Percentiles rank a stretch among this genome's conserved stretches.
phyloP scores from a whole-genome alignment of 2,888 invertebrate species.

The Strigamia maritima region DNA sequence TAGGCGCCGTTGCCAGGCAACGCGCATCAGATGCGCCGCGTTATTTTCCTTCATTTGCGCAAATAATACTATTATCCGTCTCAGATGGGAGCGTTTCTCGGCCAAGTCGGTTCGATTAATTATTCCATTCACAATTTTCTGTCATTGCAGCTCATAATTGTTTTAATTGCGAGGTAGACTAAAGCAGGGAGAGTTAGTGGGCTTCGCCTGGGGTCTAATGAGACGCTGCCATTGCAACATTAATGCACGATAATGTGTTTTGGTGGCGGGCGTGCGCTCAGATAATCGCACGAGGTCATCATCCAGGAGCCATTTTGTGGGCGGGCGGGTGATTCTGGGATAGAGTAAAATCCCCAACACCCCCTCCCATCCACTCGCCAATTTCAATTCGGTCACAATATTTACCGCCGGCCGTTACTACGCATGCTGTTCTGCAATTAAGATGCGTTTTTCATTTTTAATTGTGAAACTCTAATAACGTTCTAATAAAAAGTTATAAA shows the following conservation, averaged over 20 bases:
- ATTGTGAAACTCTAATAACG: slow-evolving; percentile 34
- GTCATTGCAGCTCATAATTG: slow-evolving; percentile 19
- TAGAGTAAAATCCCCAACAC: background rate
- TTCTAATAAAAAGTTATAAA: slow-evolving; percentile 21
- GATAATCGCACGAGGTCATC: slow-evolving; percentile 16
- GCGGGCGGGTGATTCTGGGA: background rate
- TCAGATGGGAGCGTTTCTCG: slow-evolving; percentile 8
- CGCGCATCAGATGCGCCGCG: slow-evolving; percentile 21
- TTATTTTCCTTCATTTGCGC: slow-evolving; percentile 19
- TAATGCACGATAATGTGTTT: slow-evolving; percentile 29
- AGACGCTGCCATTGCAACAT: slow-evolving; percentile 21
- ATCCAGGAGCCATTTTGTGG: background rate
- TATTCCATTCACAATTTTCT: slow-evolving; percentile 27
- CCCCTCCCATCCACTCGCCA: background rate
- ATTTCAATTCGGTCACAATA: slow-evolving; percentile 25
- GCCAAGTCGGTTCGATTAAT: slow-evolving; percentile 17
- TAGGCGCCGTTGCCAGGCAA: background rate
- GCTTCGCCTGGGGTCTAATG: slow-evolving; percentile 20
- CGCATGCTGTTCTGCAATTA: slow-evolving; percentile 8
- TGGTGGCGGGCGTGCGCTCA: slow-evolving; percentile 6
- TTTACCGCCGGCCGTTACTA: background rate
- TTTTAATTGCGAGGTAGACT: slow-evolving; percentile 19
- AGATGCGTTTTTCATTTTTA: slow-evolving; percentile 34
- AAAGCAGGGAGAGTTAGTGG: slow-evolving; percentile 4
- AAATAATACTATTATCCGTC: slow-evolving; percentile 27